These are phyloP conservation scores for Periophthalmodon schlosseri DNA, from an alignment of 2,113 vertebrate genomes.

Conservation along the genomic window DNA sequence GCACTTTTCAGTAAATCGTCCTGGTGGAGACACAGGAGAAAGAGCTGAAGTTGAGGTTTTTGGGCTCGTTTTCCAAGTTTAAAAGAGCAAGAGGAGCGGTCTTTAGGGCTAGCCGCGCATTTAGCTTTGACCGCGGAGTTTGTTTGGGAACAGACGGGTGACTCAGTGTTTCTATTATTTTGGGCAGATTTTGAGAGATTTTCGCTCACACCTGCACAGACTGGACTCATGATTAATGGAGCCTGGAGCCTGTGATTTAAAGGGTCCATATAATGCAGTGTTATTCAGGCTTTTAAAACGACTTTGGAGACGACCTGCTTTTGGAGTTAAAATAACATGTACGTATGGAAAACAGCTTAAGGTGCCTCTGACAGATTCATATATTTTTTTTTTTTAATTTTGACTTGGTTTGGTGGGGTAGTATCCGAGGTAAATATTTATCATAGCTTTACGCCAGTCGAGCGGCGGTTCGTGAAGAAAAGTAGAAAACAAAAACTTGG, in stretches of 20 bases:
- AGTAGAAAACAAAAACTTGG: too few relatives aligned
- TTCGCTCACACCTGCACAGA: conserved; percentile 3
- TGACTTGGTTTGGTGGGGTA: too few relatives aligned
- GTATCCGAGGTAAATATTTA: too few relatives aligned
- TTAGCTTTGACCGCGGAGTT: neutral
- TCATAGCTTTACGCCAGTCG: too few relatives aligned
- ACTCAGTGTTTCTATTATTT: conserved; percentile 5
- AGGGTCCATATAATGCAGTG: neutral
- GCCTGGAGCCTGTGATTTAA: neutral
- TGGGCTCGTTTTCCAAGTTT: conserved; percentile 58
- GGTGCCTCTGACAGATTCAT: too few relatives aligned
- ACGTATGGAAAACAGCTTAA: too few relatives aligned
- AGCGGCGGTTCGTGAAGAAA: too few relatives aligned
- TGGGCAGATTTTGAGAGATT: neutral
- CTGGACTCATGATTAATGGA: neutral
- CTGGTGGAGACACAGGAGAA: conserved; percentile 29
- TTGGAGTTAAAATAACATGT: too few relatives aligned
- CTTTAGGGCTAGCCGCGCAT: neutral
- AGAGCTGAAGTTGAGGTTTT: conserved; percentile 47
- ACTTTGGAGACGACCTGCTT: neutral
- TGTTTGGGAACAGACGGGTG: neutral
- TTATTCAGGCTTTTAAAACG: neutral
- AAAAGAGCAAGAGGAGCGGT: neutral
- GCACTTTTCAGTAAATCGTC: conserved; percentile 28
- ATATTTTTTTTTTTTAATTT: too few relatives aligned